Conservation (phyloP, 2,888 invertebrate species). For the Callosobruchus maculatus region DNA sequence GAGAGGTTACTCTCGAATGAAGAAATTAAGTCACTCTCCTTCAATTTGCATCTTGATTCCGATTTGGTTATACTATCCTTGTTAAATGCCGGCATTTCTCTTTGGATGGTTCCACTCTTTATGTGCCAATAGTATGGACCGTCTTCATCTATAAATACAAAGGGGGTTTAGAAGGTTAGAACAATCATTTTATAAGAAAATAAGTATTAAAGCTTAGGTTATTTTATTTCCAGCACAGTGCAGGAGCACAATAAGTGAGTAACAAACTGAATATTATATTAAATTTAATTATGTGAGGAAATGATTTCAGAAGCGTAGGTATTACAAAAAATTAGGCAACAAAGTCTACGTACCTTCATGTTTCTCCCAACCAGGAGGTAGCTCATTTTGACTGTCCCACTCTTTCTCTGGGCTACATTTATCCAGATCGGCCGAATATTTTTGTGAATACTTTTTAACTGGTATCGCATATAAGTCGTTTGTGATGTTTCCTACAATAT, state of each 20-base stretch:
- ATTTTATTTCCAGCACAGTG: no score
- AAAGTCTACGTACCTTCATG: slow-evolving; percentile 71
- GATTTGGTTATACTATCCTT: slow-evolving; percentile 47
- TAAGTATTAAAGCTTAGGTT: no score
- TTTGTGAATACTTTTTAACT: slow-evolving; percentile 58
- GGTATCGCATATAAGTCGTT: slow-evolving; percentile 75
- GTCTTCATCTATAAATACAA: slow-evolving; percentile 68
- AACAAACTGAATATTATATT: no score
- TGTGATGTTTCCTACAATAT: slow-evolving; percentile 66
- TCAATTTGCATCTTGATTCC: slow-evolving; percentile 44
- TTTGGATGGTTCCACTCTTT: slow-evolving; percentile 95
- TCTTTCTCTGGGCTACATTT: slow-evolving; percentile 45
- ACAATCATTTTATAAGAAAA: no score
- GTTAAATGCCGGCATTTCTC: slow-evolving; percentile 70
- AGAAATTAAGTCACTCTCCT: slow-evolving; percentile 49
- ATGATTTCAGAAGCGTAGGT: no score
- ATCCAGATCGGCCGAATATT: slow-evolving; percentile 33
- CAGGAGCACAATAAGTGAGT: no score
- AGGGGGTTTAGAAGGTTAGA: no score
- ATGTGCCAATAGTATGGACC: slow-evolving; percentile 98
- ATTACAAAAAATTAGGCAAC: no score
- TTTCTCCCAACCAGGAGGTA: slow-evolving; percentile 93
- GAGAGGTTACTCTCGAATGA: slow-evolving; percentile 60
- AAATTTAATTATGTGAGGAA: no score
- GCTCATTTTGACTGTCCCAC: slow-evolving; percentile 43